Conservation (phyloP, 2,797 vertebrate genomes). For the Pelodytes ibericus region DNA sequence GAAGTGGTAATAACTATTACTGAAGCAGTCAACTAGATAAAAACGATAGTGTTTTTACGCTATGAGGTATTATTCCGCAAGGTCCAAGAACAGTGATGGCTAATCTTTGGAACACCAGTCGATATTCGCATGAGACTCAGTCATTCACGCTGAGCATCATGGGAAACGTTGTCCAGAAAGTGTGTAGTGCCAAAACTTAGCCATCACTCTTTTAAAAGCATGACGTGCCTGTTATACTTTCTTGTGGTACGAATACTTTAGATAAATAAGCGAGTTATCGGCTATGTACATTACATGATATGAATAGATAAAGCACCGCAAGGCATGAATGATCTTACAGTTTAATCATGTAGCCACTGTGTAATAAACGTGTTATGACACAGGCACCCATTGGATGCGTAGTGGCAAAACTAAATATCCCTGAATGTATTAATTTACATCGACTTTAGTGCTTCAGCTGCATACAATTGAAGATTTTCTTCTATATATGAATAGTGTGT, state of each 20-base stretch:
- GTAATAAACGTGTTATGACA: not conserved
- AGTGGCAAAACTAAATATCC: conserved; percentile 4
- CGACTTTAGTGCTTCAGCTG: not conserved
- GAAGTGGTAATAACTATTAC: not conserved
- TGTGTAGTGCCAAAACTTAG: too few relatives aligned
- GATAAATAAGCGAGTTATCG: conserved; percentile 14
- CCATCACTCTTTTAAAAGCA: too few relatives aligned
- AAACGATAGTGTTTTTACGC: too few relatives aligned
- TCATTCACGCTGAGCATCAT: too few relatives aligned
- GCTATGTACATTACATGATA: not conserved
- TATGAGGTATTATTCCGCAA: too few relatives aligned
- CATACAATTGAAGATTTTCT: too few relatives aligned
- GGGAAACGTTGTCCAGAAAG: too few relatives aligned
- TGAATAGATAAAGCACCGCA: not conserved
- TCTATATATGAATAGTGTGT: conserved; percentile 2
- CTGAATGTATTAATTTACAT: conserved; percentile 6
- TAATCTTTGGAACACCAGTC: too few relatives aligned
- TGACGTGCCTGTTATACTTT: not conserved
- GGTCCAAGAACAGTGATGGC: too few relatives aligned
- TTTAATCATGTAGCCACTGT: not conserved
- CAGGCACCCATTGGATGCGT: not conserved
- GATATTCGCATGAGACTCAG: too few relatives aligned
- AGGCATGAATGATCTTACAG: too few relatives aligned
- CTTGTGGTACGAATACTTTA: not conserved
- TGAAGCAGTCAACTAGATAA: not conserved